phyloP scores from a whole-genome alignment of 2,113 vertebrate genomes.

The Tichodroma muraria region DNA sequence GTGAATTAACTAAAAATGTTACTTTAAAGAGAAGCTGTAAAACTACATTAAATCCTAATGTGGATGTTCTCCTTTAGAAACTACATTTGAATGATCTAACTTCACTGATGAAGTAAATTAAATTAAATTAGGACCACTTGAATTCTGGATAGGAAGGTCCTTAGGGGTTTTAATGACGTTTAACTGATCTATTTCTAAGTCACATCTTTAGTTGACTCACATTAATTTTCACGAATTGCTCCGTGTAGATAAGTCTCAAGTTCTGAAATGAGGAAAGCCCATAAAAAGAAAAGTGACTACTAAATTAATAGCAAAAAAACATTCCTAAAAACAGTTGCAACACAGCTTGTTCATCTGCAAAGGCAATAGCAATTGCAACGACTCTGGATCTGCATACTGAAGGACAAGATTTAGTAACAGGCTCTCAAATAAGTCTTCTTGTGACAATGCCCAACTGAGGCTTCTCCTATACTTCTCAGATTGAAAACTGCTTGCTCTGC shows the following conservation, averaged over 20 bases:
- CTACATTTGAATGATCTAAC: conserved; percentile 40
- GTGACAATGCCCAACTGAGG: not conserved
- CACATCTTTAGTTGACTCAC: conserved; percentile 18
- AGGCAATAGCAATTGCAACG: not conserved
- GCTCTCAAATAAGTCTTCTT: not conserved
- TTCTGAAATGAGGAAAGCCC: conserved; percentile 5
- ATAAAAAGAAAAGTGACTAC: conserved; percentile 1
- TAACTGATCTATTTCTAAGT: conserved; percentile 48
- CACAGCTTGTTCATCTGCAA: not conserved
- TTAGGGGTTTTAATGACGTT: conserved; percentile 12
- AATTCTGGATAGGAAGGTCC: conserved; percentile 42
- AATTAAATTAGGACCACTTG: conserved; percentile 52
- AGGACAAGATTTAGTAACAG: not conserved
- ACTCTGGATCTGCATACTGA: not conserved
- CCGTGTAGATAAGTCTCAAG: not conserved
- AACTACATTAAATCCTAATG: conserved; percentile 47
- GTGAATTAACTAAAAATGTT: conserved; percentile 47
- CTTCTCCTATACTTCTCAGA: not conserved
- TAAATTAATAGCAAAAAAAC: not conserved
- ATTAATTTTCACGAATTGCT: conserved; percentile 46
- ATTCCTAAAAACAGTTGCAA: not conserved
- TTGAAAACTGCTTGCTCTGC: not conserved
- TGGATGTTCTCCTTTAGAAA: conserved; percentile 46
- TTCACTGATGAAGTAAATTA: conserved; percentile 51
- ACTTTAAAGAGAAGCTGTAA: conserved; percentile 53